Conservation (phyloP, 2,888 invertebrate genomes). For the Dexiosoma caninum region DNA sequence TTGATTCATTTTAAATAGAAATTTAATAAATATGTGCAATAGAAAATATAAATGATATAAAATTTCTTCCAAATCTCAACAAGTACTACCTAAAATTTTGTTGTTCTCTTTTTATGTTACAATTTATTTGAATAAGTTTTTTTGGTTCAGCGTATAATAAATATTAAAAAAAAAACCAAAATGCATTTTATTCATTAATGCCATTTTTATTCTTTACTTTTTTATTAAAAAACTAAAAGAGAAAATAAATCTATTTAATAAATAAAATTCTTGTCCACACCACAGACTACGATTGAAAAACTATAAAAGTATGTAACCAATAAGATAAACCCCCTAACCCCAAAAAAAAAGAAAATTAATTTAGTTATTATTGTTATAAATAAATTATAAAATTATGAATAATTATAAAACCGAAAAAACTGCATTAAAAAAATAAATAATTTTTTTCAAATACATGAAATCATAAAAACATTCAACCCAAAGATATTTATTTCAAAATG, state of each 20-base stretch:
- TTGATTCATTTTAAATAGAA: no score
- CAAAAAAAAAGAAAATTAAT: constrained; percentile 51
- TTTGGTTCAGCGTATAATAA: constrained; percentile 15
- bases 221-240: constrained; percentile 54
- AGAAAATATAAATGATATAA: no score
- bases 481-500: constrained; percentile 1
- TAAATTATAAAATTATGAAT: constrained; percentile 65
- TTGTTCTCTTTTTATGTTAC: not conserved
- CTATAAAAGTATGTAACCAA: constrained; percentile 45
- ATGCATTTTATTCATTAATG: constrained; percentile 42
- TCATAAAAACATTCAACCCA: constrained; percentile 57
- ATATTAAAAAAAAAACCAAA: not conserved
- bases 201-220: constrained; percentile 57
- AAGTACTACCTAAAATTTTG: no score
- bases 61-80: no score
- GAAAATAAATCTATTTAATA: constrained; percentile 62
- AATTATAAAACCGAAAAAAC: constrained; percentile 63
- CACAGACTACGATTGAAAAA: constrained; percentile 65
- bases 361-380: constrained; percentile 69
- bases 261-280: constrained; percentile 67
- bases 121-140: not conserved
- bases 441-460: constrained; percentile 67
- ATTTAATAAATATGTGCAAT: no score
- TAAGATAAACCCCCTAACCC: constrained; percentile 31
- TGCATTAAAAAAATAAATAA: constrained; percentile 59